phyloP scores from a whole-genome alignment of 2,888 invertebrate genomes.

The Bruchidius siliquastri region DNA sequence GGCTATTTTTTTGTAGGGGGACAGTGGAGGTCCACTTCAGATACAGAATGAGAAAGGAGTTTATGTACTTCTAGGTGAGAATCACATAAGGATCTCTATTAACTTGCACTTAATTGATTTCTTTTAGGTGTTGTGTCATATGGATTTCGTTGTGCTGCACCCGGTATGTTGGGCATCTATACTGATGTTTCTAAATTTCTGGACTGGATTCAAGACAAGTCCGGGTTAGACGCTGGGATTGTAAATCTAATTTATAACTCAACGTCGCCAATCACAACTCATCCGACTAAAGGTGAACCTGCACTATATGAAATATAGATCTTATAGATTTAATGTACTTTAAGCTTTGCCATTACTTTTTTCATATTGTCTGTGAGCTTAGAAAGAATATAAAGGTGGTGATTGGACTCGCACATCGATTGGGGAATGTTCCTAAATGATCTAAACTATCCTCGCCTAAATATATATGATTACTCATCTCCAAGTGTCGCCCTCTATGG shows the following conservation, averaged over 20 bases:
- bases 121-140: conserved; percentile 60
- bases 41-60: conserved; percentile 45
- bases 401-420: too few relatives aligned
- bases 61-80: conserved; percentile 58
- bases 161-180: conserved; percentile 55
- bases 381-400: too few relatives aligned
- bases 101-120: too few relatives aligned
- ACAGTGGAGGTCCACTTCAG: conserved; percentile 72
- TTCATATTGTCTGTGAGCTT: too few relatives aligned
- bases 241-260: conserved; percentile 14
- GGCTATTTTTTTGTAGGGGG: conserved; percentile 55
- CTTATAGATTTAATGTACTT: too few relatives aligned
- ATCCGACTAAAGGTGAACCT: background rate
- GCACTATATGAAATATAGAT: too few relatives aligned
- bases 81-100: too few relatives aligned
- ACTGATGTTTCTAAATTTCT: conserved; percentile 57
- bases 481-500: too few relatives aligned
- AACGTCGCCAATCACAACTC: conserved; percentile 4
- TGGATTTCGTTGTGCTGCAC: conserved; percentile 62
- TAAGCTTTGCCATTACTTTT: too few relatives aligned
- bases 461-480: too few relatives aligned
- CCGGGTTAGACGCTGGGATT: conserved; percentile 21
- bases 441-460: too few relatives aligned
- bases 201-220: conserved; percentile 50
- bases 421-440: too few relatives aligned